phyloP scores from a whole-genome alignment of 1,140 invertebrate species.

The Myzus persicae region DNA sequence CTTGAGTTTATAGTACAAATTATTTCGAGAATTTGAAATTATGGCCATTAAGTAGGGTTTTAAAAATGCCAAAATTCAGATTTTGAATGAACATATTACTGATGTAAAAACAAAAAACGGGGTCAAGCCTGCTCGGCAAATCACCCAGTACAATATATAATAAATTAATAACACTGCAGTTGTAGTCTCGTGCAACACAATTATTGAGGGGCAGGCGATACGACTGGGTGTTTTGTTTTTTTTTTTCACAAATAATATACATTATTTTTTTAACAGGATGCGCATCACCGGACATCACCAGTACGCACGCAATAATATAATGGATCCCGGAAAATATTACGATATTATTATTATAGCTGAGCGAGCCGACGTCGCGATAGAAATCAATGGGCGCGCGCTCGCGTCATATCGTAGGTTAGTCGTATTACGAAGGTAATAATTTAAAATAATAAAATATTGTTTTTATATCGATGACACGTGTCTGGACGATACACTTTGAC shows the following conservation, averaged over 20 bases:
- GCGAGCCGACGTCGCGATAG: not conserved
- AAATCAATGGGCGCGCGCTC: not conserved
- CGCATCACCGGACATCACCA: not conserved
- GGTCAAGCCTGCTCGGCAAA: not conserved
- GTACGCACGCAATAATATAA: not conserved
- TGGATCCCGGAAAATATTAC: not conserved
- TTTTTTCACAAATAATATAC: not conserved
- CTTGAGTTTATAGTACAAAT: no score
- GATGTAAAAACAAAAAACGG: not conserved
- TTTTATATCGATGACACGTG: no score
- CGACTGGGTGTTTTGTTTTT: not conserved
- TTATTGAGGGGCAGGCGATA: not conserved
- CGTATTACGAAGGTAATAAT: no score
- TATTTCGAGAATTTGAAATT: no score
- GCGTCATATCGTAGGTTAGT: no score
- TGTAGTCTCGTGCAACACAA: not conserved
- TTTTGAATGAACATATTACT: not conserved
- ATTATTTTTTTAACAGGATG: constrained; percentile 18
- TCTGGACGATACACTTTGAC: not conserved
- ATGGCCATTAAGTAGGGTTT: not conserved
- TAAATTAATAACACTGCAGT: no score
- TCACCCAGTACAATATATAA: no score
- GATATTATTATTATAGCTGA: not conserved
- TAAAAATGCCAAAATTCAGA: not conserved
- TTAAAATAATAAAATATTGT: no score